Evolutionary conservation across 2,113 vertebrate species (phyloP), one percentile per base, ranked within the genome.

Genomic region (Macrotus californicus): DNA sequence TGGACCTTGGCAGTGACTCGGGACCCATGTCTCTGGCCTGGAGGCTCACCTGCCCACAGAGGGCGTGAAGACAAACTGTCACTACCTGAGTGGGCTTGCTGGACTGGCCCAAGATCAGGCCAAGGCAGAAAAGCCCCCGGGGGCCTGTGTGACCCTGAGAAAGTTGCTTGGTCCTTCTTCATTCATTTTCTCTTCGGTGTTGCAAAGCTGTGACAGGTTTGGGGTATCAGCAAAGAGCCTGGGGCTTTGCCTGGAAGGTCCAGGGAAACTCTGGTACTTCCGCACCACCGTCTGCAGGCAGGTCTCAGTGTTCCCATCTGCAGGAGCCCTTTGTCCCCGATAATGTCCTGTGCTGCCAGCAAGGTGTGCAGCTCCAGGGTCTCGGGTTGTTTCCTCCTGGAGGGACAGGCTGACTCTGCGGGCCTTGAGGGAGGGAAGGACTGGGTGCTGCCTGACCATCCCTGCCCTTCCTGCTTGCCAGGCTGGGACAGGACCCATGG

Each of bases 401-500:
- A 9, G 29, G 64, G 54, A 39, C 12, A 48, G 79, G 15, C 50
- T 39, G 43, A 5, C 13, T 41, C 43, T 70, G 36, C 8, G 43
- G 72, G 26, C 59, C 64, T 34, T 29, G 12, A 39, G 41, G 43
- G 41, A 39, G 24, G 22, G 52, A 19, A 19, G 73, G 79, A 19
- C 66, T 4, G 6, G 3, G 4, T 21, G 3, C 52, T 22, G 24
- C n/a, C 80, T 1, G 8, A 6, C 19, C 0, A 0, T 0, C 36
- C 12, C 54, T 31, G 29, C 61, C 26, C 48, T 76, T 39, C n/a
- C 66, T 39, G 18, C 41, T 26, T 34, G 39, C n/a, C 6, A 1
- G 56, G 43, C 41, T 4, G 1, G 46, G 77, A 46, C 41, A 1
- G n/a, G n/a, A 31, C 0, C 11, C 29, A 0, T 0, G 0, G 80